Evolutionary conservation across 2,888 invertebrate genomes (phyloP), one percentile per base, ranked within the genome.

Genomic region (Plagiodera versicolora): DNA sequence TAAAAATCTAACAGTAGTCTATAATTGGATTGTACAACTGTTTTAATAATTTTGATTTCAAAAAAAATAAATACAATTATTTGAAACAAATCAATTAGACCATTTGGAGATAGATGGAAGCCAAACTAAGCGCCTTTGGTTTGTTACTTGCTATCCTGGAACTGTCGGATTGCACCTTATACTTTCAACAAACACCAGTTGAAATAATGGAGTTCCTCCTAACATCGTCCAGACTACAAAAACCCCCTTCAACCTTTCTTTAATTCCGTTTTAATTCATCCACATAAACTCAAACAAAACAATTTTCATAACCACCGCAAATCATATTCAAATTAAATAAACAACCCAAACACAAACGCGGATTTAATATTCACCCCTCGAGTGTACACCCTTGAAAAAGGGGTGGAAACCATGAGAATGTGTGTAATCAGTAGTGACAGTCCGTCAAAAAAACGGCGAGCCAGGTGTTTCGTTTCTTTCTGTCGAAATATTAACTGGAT

Each of bases 331-430:
- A 57, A 57, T 50, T 28, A 45, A 28, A 44, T 50, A 57, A 50
- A 57, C 44, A 44, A 28, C 17, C 16, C 14, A 28, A 14, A 24
- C 2, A 17, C 6, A 49, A 16, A 57, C 51, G 50, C 39, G 9
- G 30, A 45, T 57, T 57, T 57, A 51, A 57, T 57, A 57, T 57
- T 44, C 51, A 57, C 57, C 57, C 57, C 30, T 18, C 17, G 24
- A n/a, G 28, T 19, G 24, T 19, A 0, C 14, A 18, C 20, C 16
- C n/a, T 20, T 20, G 20, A 45, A 17, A 11, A 46, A 44, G 39
- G 28, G 18, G 44, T 8, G 24, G 5, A 11, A 45, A 28, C 28
- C 52, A 52, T 53, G 53, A 44, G 53, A 53, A 53, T 44, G 24
- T 11, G 39, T 10, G 53, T 16, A 53, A 53, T 53, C 24, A 53